Evolutionary conservation across 1,140 invertebrate species (phyloP), one percentile per base, ranked within the genome.

Genomic region (Meloidogyne exigua): DNA sequence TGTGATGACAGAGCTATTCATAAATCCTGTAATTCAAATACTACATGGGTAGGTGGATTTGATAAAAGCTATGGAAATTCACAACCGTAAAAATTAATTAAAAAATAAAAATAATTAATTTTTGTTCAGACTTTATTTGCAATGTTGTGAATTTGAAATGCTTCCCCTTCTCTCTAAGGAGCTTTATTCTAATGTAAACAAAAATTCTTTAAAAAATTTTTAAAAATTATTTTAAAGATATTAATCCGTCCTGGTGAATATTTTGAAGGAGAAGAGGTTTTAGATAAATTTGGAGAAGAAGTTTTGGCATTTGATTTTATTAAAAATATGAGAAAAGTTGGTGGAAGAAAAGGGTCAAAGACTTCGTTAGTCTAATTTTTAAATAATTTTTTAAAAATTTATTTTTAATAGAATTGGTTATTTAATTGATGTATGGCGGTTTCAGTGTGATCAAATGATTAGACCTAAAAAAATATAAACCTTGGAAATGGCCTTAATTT

Each of bases 221-320:
- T 15, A 21, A 57, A 57, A 57, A n/a, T n/a, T 9, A 1, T 5
- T n/a, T 57, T 57, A 57, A 57, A 57, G 49, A n/a, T 57, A 57
- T 57, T 72, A 15, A 80, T 85, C 32, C 68, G 80, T 18, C 73
- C 80, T 11, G 84, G 84, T 11, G 84, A 85, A 68, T 85, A 87
- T 68, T 85, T 87, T 70, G 84, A 85, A 72, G 84, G 85, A 9
- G 84, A 85, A 28, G 84, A 85, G 75, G 73, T 87, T 25, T 78
- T 76, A 63, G 85, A 87, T 66, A 76, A 79, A 76, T 42, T 49
- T 26, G 79, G 79, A 18, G 80, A 87, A 13, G 78, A 84, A 28
- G 74, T 85, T 18, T 62, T 82, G 21, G 64, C 83, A 9, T 84
- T 84, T 44, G 83, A 84, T 62, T 42, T 84, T 28, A 84, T 84